Percentiles rank a stretch among this genome's conserved stretches.
Evolutionary conservation across 2,113 vertebrate species (phyloP).

Genomic region (Eleginops maclovinus): DNA sequence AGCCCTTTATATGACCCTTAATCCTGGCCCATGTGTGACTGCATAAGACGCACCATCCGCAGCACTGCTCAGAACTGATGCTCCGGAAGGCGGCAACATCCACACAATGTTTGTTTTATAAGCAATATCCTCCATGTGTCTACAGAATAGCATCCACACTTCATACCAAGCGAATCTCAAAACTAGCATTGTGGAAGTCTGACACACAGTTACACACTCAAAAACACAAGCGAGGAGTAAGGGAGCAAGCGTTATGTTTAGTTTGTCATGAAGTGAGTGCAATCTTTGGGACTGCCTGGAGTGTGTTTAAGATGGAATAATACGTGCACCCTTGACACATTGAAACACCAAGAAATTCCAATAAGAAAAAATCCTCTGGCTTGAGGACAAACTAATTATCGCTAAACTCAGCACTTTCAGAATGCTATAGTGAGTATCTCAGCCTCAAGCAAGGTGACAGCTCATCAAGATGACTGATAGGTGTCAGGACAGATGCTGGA

Average conservation of each 20-base stretch:
- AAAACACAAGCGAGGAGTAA: neutral
- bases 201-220: too few relatives aligned
- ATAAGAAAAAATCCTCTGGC: neutral
- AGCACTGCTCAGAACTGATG: too few relatives aligned
- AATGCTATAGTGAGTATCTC: neutral
- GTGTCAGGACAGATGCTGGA: neutral
- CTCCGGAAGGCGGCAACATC: too few relatives aligned
- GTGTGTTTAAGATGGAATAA: neutral
- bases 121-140: too few relatives aligned
- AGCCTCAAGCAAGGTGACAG: conserved; percentile 1
- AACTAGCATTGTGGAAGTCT: neutral
- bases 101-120: too few relatives aligned
- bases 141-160: too few relatives aligned
- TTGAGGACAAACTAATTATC: neutral
- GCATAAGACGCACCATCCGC: too few relatives aligned
- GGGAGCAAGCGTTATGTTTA: neutral
- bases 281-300: neutral
- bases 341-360: neutral
- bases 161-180: neutral
- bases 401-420: neutral
- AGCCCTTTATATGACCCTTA: neutral
- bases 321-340: neutral
- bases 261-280: too few relatives aligned
- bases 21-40: neutral
- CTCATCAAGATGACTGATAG: conserved; percentile 18